A percentile compares a stretch with the other conserved stretches of the same genome.
phyloP scores from a whole-genome alignment of 2,888 invertebrate species.

The Brachyopa scutellaris region DNA sequence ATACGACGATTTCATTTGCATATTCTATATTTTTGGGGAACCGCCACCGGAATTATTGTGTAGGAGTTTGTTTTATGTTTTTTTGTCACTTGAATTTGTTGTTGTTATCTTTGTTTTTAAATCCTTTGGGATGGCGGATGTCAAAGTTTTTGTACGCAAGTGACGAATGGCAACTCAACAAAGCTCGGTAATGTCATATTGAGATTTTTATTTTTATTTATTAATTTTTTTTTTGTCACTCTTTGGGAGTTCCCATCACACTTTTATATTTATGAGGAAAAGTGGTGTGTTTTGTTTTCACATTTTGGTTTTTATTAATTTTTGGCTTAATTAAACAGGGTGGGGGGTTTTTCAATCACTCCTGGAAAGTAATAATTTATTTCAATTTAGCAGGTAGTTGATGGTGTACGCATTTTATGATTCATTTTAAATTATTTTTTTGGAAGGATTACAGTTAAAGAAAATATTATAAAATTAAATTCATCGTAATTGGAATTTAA shows the following conservation, averaged over 20 bases:
- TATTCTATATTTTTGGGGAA: slow-evolving; percentile 13
- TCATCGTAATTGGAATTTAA: slow-evolving; percentile 5
- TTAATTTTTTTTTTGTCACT: background rate
- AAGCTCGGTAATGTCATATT: slow-evolving; percentile 13
- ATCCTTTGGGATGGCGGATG: slow-evolving; percentile 49
- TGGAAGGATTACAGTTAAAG: background rate
- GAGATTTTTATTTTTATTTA: slow-evolving; percentile 11
- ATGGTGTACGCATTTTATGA: background rate
- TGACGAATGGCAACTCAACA: slow-evolving; percentile 46
- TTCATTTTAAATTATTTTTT: slow-evolving; percentile 3
- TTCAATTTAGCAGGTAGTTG: slow-evolving; percentile 18
- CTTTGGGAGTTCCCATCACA: background rate
- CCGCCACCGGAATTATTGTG: slow-evolving; percentile 7
- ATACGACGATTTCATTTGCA: slow-evolving; percentile 53
- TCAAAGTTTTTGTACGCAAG: slow-evolving; percentile 48
- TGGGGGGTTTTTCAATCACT: background rate
- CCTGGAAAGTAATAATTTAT: slow-evolving; percentile 19
- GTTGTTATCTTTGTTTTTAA: slow-evolving; percentile 1
- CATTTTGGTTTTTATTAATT: slow-evolving; percentile 6
- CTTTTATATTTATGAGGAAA: slow-evolving; percentile 1
- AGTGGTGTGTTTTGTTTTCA: background rate
- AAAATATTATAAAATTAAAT: background rate
- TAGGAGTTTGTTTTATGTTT: slow-evolving; percentile 11
- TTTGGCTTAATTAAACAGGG: slow-evolving; percentile 7
- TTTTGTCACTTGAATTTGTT: slow-evolving; percentile 2